Base-by-base conservation (phyloP, 2,113 vertebrate species). In the Polypterus senegalus region DNA sequence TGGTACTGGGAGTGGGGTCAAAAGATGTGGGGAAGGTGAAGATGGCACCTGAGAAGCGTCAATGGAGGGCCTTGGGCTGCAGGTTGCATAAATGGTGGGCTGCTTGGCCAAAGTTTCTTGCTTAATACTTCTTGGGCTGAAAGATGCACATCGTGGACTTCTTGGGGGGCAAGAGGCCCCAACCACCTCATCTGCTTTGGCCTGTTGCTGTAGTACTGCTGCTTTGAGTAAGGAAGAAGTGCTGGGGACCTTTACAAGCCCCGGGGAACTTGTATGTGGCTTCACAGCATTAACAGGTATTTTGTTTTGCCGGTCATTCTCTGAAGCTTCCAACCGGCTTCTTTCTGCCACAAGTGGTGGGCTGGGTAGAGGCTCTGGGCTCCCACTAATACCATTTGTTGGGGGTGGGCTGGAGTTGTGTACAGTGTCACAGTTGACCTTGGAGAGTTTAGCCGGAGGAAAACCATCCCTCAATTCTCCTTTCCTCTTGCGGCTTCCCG, bases 251-350 rank as follows among this genome's bases (percentile, higher is more conserved):
- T 88, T 89, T 73, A 78, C 82, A 46, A 81, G 82, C 70, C 85
- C 87, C 1, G 77, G 86, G 66, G 86, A 87, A 81, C 83, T 89
- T 76, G 91, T 83, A 73, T 93, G 90, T 57, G 90, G 88, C 79
- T 86, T 90, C 48, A 93, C 87, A 5, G 92, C 81, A 0, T 88
- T 91, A 60, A 93, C 73, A 3, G 89, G 91, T 61, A 92, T 91
- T 82, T 91, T 92, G 57, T 45, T 83, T 63, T 88, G 88, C 81
- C 91, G 93, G 67, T 98, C 94, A 0, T 89, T 91, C 71, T 98
- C 94, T 3, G 84, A 74, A 58, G 81, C 87, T 56, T 97, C 94
- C 47, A 86, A 64, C 63, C 85, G 71, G 69, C 84, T 75, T 60
- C 82, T 78, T 54, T 93, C 92, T 1, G 75, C 53, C 0, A 80